These are phyloP conservation scores for Dendrophyllia cribrosa DNA, from an alignment of 64 coral and sea anemone genomes.

Conservation along the genomic window DNA sequence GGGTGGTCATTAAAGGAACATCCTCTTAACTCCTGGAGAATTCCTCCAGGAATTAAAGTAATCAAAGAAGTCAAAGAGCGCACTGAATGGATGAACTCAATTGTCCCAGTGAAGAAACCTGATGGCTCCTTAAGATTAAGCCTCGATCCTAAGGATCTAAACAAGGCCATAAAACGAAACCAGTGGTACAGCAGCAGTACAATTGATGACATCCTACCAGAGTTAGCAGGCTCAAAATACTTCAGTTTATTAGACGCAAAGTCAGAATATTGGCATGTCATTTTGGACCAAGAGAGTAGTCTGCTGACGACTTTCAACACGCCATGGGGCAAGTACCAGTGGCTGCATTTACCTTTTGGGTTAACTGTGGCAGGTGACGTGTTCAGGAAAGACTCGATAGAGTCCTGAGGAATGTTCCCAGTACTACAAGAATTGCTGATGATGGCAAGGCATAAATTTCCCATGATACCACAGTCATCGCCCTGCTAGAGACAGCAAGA, in stretches of 20 bases:
- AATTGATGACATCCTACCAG: conserved; percentile 16
- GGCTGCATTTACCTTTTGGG: conserved; percentile 7
- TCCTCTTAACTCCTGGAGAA: no score
- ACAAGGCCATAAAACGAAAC: conserved; percentile 8
- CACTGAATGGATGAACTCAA: conserved; percentile 17
- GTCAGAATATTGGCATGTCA: not conserved
- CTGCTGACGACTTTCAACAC: conserved; percentile 26
- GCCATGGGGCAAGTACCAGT: conserved; percentile 6
- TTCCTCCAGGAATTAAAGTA: no score
- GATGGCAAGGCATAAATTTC: conserved; percentile 17
- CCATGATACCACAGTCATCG: conserved; percentile 46
- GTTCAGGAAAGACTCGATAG: conserved; percentile 26
- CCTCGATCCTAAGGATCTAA: conserved; percentile 37
- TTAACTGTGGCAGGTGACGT: conserved; percentile 6
- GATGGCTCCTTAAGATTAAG: conserved; percentile 16
- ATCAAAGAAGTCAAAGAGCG: conserved; percentile 22
- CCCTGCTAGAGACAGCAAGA: conserved; percentile 36
- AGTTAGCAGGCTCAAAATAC: not conserved
- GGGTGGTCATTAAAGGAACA: no score
- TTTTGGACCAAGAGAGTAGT: not conserved
- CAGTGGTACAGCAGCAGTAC: conserved; percentile 6
- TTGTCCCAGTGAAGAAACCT: conserved; percentile 34
- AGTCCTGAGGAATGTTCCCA: conserved; percentile 16
- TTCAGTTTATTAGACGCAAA: conserved; percentile 1
- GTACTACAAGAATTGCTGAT: not conserved